phyloP scores from a whole-genome alignment of 2,888 invertebrate species.

The Carterocephalus palaemon region DNA sequence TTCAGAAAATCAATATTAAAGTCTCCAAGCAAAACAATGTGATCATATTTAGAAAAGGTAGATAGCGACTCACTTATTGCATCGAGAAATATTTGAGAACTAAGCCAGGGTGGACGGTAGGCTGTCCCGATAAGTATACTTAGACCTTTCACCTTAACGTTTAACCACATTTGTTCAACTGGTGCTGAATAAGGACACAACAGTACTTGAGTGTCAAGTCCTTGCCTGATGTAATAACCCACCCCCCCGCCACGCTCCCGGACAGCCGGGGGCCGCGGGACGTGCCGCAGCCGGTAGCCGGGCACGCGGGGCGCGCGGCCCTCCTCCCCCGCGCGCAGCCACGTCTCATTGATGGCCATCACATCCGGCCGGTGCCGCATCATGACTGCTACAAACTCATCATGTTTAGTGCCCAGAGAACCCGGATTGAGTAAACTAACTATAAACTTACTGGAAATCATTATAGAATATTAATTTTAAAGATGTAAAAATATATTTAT shows the following conservation, averaged over 20 bases:
- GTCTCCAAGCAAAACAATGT: neutral
- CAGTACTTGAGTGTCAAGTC: neutral
- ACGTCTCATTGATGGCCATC: too few species aligned
- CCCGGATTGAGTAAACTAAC: too few species aligned
- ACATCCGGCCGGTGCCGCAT: too few species aligned
- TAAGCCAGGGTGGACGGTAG: conserved; percentile 4
- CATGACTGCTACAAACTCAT: too few species aligned
- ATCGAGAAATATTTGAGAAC: neutral
- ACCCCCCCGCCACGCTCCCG: neutral
- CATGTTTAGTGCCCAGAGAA: too few species aligned
- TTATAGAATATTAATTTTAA: too few species aligned
- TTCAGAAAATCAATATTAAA: neutral
- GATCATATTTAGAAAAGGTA: neutral
- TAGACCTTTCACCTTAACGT: neutral
- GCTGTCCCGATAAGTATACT: conserved; percentile 1
- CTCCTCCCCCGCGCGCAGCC: neutral
- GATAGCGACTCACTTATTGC: neutral
- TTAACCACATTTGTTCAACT: conserved; percentile 23
- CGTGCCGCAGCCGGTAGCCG: neutral
- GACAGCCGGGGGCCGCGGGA: too few species aligned
- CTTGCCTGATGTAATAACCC: neutral
- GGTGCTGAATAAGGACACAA: neutral
- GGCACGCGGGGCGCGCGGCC: neutral
- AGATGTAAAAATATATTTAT: too few species aligned
- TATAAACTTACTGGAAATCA: too few species aligned